These are phyloP conservation scores for Heliconius cydno DNA, from an alignment of 2,888 invertebrate species.

Conservation along the genomic window DNA sequence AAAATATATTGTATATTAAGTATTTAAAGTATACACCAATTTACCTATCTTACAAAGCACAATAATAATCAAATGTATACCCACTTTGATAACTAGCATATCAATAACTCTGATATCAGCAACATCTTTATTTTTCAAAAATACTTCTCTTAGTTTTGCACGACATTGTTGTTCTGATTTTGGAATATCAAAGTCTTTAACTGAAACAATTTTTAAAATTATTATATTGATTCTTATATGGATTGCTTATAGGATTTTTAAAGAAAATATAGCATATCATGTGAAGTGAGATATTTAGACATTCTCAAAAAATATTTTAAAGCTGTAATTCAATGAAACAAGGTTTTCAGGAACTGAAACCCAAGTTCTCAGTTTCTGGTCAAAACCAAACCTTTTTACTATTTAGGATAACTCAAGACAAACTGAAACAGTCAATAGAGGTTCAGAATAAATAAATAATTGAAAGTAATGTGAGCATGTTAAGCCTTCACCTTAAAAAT, in stretches of 20 bases:
- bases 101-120: constrained; percentile 95
- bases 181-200: constrained; percentile 92
- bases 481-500: too few relatives aligned
- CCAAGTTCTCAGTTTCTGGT: too few relatives aligned
- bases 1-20: not conserved
- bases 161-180: constrained; percentile 87
- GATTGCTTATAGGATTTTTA: not conserved
- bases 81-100: constrained; percentile 95
- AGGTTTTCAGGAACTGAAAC: not conserved
- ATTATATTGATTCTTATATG: not conserved
- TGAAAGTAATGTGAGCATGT: too few relatives aligned
- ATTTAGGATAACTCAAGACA: too few relatives aligned
- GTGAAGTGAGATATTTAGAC: not conserved
- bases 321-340: not conserved
- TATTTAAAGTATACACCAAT: not conserved
- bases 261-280: not conserved
- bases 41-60: not conserved
- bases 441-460: too few relatives aligned
- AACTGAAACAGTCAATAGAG: too few relatives aligned
- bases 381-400: too few relatives aligned
- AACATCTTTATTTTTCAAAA: constrained; percentile 89
- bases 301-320: not conserved
- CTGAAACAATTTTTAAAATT: constrained; percentile 77
- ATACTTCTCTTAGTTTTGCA: constrained; percentile 90
- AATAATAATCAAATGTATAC: not conserved